Evolutionary conservation across 2,888 invertebrate species (phyloP).

Genomic region (Oscheius onirici): DNA sequence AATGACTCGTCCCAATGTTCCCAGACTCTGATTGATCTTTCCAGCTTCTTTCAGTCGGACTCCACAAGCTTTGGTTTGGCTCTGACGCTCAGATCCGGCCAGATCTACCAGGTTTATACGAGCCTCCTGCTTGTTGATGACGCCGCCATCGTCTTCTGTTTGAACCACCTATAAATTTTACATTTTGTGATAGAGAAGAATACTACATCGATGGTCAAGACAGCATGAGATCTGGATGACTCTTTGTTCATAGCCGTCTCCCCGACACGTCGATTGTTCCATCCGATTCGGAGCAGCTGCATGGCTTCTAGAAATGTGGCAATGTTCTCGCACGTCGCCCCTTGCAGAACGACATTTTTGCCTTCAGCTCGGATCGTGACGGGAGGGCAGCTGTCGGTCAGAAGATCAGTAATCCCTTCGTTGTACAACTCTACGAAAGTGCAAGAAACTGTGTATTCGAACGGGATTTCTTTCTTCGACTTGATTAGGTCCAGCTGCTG

Average conservation of each 20-base stretch:
- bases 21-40: slow-evolving; percentile 72
- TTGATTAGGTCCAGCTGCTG: slow-evolving; percentile 64
- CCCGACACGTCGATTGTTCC: slow-evolving; percentile 72
- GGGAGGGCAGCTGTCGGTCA: slow-evolving; percentile 36
- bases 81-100: slow-evolving; percentile 74
- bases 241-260: slow-evolving; percentile 74
- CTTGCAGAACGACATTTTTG: background rate
- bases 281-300: slow-evolving; percentile 69
- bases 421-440: slow-evolving; percentile 74
- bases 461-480: background rate
- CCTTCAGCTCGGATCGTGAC: background rate
- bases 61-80: slow-evolving; percentile 72
- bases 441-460: background rate
- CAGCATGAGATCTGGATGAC: slow-evolving; percentile 73
- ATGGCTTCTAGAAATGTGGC: background rate
- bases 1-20: slow-evolving; percentile 73
- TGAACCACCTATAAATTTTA: slow-evolving; percentile 46
- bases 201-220: slow-evolving; percentile 72
- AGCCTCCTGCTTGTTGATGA: slow-evolving; percentile 70
- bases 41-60: slow-evolving; percentile 73
- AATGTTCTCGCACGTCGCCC: background rate
- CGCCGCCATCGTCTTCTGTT: slow-evolving; percentile 67
- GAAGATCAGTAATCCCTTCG: slow-evolving; percentile 73
- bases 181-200: too few relatives aligned
- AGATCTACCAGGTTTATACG: slow-evolving; percentile 74